A percentile compares a stretch with the other conserved stretches of the same genome.
phyloP scores from a whole-genome alignment of 2,113 vertebrate species.

The Saimiri boliviensis region DNA sequence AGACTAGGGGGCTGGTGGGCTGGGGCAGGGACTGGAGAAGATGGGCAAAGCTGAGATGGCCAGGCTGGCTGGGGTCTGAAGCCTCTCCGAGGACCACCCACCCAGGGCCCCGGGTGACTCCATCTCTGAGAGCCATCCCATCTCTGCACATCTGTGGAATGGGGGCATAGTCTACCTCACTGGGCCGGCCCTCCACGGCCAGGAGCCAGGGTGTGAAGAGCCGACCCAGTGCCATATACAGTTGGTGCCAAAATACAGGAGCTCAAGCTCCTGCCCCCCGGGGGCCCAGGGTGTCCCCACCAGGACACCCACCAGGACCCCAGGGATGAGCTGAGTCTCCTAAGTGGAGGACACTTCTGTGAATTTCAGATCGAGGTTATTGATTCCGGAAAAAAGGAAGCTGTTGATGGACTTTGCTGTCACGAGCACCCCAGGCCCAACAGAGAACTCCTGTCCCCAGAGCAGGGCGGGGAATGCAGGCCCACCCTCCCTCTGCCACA shows the following conservation, averaged over 20 bases:
- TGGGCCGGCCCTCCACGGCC: not conserved
- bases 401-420: conserved; percentile 73
- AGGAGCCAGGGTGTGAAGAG: not conserved
- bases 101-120: not conserved
- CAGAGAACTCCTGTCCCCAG: too few species aligned
- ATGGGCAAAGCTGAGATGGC: not conserved
- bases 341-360: conserved; percentile 81
- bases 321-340: conserved; percentile 76
- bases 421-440: not conserved
- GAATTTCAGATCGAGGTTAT: conserved; percentile 81
- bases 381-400: conserved; percentile 80
- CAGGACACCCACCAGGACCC: rapidly evolving
- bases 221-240: not conserved
- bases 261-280: too few species aligned
- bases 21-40: rapidly evolving
- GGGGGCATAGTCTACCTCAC: not conserved
- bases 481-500: too few species aligned
- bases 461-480: not conserved
- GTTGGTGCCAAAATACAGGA: not conserved
- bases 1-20: not conserved
- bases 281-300: not conserved
- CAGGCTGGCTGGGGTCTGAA: too few species aligned
- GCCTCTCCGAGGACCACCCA: not conserved
- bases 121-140: too few species aligned
- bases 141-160: not conserved